Evolutionary conservation across 2,113 vertebrate species (phyloP).

Genomic region (Actenoides lindsayi): DNA sequence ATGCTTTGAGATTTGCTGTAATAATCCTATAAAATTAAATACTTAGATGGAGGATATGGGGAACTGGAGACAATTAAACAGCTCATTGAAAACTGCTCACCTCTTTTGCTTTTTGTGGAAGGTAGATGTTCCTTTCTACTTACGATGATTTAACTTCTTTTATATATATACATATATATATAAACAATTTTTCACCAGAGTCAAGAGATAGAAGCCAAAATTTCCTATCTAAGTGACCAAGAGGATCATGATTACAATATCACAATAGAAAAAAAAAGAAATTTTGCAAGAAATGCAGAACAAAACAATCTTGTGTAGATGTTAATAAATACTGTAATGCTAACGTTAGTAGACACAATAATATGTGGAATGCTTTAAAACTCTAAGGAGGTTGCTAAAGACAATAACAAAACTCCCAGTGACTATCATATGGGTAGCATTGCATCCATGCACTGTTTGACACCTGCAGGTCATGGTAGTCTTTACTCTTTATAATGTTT

Average conservation of each 20-base stretch:
- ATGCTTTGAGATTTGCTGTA: neutral
- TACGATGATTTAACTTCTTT: neutral
- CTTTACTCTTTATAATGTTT: neutral
- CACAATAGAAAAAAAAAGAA: neutral
- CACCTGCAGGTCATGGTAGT: neutral
- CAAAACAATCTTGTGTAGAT: neutral
- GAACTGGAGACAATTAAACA: neutral
- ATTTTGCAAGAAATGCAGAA: neutral
- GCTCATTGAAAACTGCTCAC: neutral
- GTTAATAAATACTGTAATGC: no score
- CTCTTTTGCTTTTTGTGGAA: neutral
- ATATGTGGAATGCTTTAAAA: neutral
- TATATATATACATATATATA: neutral
- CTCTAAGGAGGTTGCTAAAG: neutral
- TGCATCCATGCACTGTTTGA: neutral
- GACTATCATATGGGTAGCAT: neutral
- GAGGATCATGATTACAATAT: neutral
- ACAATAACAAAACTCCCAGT: neutral
- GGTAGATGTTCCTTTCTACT: neutral
- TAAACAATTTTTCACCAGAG: neutral
- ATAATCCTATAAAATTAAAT: neutral
- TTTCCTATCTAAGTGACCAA: neutral
- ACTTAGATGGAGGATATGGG: neutral
- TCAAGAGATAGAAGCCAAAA: neutral
- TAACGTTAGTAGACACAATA: neutral